A percentile compares a stretch with the other conserved stretches of the same genome.
Evolutionary conservation across 92 coral and sea anemone species (phyloP).

Genomic region (Porites evermanni): DNA sequence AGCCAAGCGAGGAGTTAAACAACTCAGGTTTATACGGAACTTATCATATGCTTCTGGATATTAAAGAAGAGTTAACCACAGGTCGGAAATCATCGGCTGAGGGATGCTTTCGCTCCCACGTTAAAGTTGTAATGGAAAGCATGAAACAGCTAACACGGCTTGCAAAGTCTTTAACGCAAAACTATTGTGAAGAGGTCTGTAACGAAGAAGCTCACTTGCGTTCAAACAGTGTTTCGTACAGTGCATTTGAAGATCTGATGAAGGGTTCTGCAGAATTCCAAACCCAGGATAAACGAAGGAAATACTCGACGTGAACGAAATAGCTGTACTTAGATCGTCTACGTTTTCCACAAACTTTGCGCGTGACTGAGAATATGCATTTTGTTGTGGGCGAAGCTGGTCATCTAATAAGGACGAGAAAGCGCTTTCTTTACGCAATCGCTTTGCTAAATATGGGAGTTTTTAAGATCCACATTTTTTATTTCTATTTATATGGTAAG

Average conservation of each 20-base stretch:
- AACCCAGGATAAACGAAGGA: not conserved
- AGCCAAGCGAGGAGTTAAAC: conserved; percentile 38
- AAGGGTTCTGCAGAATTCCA: not conserved
- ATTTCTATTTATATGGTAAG: too few species aligned
- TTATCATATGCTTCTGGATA: conserved; percentile 52
- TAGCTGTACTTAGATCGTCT: too few species aligned
- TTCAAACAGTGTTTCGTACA: conserved; percentile 21
- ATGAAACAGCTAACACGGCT: conserved; percentile 41
- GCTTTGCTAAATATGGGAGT: too few species aligned
- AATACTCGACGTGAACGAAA: conserved; percentile 3
- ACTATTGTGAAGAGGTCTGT: conserved; percentile 31
- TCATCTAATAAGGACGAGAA: too few species aligned
- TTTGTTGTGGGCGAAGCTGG: too few species aligned
- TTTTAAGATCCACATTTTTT: too few species aligned
- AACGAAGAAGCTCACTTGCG: not conserved
- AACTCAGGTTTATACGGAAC: conserved; percentile 36
- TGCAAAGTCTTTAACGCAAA: conserved; percentile 47
- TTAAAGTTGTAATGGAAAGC: conserved; percentile 27
- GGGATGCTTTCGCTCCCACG: conserved; percentile 37
- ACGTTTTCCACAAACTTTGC: not conserved
- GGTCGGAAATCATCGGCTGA: conserved; percentile 31
- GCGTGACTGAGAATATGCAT: too few species aligned
- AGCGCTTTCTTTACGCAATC: too few species aligned
- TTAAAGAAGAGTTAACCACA: conserved; percentile 45
- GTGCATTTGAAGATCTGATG: conserved; percentile 18